Conservation (phyloP, 2,888 invertebrate genomes). For the Agrilus cyanescens region DNA sequence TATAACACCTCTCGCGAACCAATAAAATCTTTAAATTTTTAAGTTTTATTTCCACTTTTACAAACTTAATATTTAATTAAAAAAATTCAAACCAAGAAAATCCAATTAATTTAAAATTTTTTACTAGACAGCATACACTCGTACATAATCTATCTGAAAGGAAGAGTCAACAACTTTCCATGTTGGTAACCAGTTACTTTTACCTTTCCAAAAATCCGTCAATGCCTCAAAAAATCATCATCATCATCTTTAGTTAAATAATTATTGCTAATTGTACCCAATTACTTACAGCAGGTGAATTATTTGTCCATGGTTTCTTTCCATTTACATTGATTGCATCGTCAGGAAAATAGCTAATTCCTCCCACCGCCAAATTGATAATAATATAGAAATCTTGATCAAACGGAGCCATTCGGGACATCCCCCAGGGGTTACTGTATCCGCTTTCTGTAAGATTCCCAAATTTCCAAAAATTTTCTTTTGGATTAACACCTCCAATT, state of each 20-base stretch:
- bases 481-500: conserved; percentile 40
- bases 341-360: conserved; percentile 50
- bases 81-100: no score
- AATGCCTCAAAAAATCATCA: conserved; percentile 30
- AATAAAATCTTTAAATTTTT: no score
- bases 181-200: conserved; percentile 40
- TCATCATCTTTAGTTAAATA: conserved; percentile 4
- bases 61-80: no score
- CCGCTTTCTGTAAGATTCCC: conserved; percentile 43
- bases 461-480: conserved; percentile 51
- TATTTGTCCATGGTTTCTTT: conserved; percentile 50
- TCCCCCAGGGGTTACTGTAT: conserved; percentile 46
- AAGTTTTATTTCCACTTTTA: no score
- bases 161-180: conserved; percentile 45
- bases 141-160: conserved; percentile 51
- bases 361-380: conserved; percentile 56
- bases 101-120: no score
- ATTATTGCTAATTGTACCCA: conserved; percentile 1
- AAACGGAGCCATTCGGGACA: conserved; percentile 52
- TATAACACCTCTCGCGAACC: no score
- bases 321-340: conserved; percentile 43
- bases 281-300: conserved; percentile 39
- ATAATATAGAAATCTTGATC: conserved; percentile 55
- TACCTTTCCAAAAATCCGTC: conserved; percentile 48
- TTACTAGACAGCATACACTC: conserved; percentile 51